These are phyloP conservation scores for Zygogramma bicolorata DNA, from an alignment of 2,888 invertebrate genomes.

Conservation along the genomic window DNA sequence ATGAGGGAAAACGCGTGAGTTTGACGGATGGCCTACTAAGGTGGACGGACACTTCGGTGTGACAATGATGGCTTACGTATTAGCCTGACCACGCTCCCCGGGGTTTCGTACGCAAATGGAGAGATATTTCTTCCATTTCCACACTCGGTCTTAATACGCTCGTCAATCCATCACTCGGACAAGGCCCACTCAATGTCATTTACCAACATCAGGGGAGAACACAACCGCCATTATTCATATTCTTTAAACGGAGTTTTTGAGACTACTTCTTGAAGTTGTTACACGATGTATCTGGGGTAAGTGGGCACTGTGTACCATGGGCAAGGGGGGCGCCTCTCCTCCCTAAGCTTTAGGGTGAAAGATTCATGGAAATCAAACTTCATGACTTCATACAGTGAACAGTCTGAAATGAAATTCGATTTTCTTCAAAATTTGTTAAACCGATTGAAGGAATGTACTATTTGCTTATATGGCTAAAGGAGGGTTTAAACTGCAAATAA, in stretches of 20 bases:
- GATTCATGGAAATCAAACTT: too few relatives aligned
- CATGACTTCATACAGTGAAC: too few relatives aligned
- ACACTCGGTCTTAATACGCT: constrained; percentile 51
- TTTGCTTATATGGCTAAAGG: too few relatives aligned
- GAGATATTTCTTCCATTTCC: constrained; percentile 62
- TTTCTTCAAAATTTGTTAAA: too few relatives aligned
- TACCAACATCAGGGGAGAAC: constrained; percentile 53
- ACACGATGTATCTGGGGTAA: too few relatives aligned
- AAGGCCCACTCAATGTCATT: constrained; percentile 57
- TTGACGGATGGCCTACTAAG: constrained; percentile 57
- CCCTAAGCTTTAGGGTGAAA: too few relatives aligned
- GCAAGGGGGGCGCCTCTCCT: too few relatives aligned
- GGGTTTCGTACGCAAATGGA: constrained; percentile 62
- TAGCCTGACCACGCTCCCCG: constrained; percentile 58
- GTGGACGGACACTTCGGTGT: constrained; percentile 55
- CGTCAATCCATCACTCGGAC: constrained; percentile 45
- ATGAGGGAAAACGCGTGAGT: constrained; percentile 46
- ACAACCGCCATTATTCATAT: constrained; percentile 49
- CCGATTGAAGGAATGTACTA: too few relatives aligned
- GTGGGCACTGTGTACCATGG: too few relatives aligned
- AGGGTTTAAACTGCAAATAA: too few relatives aligned
- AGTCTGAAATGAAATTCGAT: too few relatives aligned
- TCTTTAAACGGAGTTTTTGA: constrained; percentile 45
- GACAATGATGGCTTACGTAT: constrained; percentile 63
- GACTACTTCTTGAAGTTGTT: constrained; percentile 24